These are phyloP conservation scores for Sturnus vulgaris DNA, from an alignment of 2,113 vertebrate genomes.

Conservation along the genomic window DNA sequence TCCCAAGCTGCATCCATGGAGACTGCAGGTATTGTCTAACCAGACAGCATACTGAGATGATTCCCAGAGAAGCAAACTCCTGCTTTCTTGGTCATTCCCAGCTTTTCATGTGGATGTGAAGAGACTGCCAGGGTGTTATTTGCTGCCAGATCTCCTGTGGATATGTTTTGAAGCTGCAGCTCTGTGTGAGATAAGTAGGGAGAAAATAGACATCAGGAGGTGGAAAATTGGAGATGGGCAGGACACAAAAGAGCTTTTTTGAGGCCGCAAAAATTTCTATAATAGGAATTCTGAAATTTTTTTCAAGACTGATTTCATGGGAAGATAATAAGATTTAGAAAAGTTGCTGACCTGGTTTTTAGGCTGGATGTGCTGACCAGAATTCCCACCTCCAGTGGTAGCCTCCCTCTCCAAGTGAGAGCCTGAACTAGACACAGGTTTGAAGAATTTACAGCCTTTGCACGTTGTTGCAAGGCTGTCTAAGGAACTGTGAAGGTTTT, in stretches of 20 bases:
- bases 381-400: not conserved
- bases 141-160: not conserved
- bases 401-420: not conserved
- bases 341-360: not conserved
- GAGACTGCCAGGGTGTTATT: not conserved
- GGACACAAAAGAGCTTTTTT: not conserved
- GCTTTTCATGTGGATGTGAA: not conserved
- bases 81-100: not conserved
- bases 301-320: not conserved
- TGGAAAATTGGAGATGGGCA: not conserved
- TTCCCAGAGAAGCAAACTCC: not conserved
- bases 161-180: not conserved
- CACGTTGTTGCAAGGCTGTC: not conserved
- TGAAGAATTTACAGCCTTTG: not conserved
- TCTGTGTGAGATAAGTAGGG: not conserved
- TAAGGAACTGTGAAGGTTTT: not conserved
- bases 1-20: not conserved
- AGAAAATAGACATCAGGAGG: not conserved
- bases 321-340: not conserved
- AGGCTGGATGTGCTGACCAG: not conserved
- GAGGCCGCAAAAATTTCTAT: not conserved
- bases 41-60: not conserved
- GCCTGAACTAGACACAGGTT: not conserved
- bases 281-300: not conserved
- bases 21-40: not conserved